phyloP scores from a whole-genome alignment of 1,140 invertebrate genomes.

The Euborellia annulipes region DNA sequence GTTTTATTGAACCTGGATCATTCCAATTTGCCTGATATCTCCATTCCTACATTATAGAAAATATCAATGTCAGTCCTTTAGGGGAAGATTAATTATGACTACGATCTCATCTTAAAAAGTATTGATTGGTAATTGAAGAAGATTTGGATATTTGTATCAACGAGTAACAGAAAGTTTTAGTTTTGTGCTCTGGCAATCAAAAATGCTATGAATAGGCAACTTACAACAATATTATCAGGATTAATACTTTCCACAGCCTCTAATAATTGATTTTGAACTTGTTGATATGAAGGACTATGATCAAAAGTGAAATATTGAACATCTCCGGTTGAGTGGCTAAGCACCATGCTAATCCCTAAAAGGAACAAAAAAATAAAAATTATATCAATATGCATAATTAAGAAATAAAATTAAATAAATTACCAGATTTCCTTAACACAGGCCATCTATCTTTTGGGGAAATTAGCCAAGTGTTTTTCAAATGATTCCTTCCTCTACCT shows the following conservation, averaged over 20 bases:
- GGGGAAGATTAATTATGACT: too few species aligned
- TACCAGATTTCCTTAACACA: constrained; percentile 42
- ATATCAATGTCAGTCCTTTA: too few species aligned
- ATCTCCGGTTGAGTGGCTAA: constrained; percentile 11
- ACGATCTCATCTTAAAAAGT: too few species aligned
- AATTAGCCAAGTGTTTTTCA: constrained; percentile 49
- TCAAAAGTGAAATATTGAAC: constrained; percentile 61
- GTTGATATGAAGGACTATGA: constrained; percentile 59
- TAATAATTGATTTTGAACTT: constrained; percentile 49
- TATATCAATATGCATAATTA: too few species aligned
- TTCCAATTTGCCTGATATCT: too few species aligned
- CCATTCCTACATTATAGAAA: too few species aligned
- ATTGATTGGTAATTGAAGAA: too few species aligned
- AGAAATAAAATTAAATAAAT: too few species aligned
- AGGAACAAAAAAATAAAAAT: constrained; percentile 1
- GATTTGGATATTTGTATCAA: too few species aligned
- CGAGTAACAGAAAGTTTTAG: too few species aligned
- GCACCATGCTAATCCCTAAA: not conserved
- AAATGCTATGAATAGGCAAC: constrained; percentile 13
- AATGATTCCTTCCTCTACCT: constrained; percentile 34
- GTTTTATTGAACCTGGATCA: too few species aligned
- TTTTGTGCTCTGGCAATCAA: too few species aligned
- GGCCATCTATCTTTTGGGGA: constrained; percentile 49
- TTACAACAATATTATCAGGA: constrained; percentile 63
- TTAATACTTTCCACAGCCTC: constrained; percentile 63